Evolutionary conservation across 2,888 invertebrate species (phyloP), one percentile per base, ranked within the genome.

Genomic region (Vannuccia rotundouncinata): DNA sequence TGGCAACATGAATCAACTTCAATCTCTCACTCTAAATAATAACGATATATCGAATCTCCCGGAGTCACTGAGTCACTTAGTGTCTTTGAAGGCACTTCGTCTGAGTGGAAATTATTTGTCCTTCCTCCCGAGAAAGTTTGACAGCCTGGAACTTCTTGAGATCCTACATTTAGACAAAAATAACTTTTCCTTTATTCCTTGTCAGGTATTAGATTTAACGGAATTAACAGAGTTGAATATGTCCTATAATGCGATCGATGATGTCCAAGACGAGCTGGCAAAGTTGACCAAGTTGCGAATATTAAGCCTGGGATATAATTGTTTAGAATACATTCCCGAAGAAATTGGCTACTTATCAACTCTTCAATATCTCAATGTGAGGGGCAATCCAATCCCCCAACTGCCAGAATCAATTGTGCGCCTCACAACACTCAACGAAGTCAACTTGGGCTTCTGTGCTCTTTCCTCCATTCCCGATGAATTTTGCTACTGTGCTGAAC

Each of bases 401-500:
- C 1, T 75, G 25, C 75, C 75, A 31, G 30, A 75, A 22, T 75
- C 75, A 29, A 75, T 75, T 31, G 75, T 31, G 2, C 75, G 75
- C n/a, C 17, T 75, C 2, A 31, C 31, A 2, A 75, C 29, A 1
- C 31, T 75, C 17, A 5, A 75, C 17, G 75, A 75, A 27, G 17
- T 75, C 5, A 29, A 75, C 29, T n/a, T 75, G 25, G 22, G 1
- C 13, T 13, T 31, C 31, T 75, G 75, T 28, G 75, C 75, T 31
- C 25, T 75, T 1, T 13, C 2, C 29, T 29, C 1, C 29, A 75
- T 75, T 75, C 75, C 75, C 22, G 75, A 75, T 75, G 75, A 75
- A 29, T 31, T 10, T 13, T 75, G 75, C 75, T 75, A 75, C 31
- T 75, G 75, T 75, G 17, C n/a, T 31, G 75, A 75, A 75, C 5